Conservation (phyloP, 2,888 invertebrate genomes). For the Nysson spinosus region DNA sequence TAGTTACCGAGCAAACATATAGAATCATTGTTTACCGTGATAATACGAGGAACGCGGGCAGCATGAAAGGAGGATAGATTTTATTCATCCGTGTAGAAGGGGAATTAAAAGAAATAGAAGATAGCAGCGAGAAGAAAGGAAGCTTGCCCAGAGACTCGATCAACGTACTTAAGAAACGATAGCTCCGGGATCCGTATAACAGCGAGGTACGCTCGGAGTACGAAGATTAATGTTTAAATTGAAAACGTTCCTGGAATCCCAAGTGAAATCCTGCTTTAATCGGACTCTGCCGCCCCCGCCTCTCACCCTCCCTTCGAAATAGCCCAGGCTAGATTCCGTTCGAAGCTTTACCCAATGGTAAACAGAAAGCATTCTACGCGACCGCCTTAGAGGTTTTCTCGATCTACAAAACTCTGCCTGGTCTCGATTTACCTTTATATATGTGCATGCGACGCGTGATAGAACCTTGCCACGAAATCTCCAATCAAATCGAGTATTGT, state of each 20-base stretch:
- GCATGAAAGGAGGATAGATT: too few relatives aligned
- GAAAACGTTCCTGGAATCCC: conserved; percentile 64
- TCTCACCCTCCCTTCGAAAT: conserved; percentile 14
- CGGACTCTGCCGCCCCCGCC: too few relatives aligned
- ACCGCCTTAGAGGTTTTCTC: conserved; percentile 5
- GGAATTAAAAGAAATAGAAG: too few relatives aligned
- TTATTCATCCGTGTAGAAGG: too few relatives aligned
- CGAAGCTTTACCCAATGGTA: conserved; percentile 26
- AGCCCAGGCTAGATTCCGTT: conserved; percentile 25
- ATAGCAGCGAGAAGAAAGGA: too few relatives aligned
- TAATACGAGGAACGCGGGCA: too few relatives aligned
- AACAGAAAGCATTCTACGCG: conserved; percentile 31
- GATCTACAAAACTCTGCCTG: too few relatives aligned
- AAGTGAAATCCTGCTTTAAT: conserved; percentile 50
- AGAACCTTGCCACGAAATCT: too few relatives aligned
- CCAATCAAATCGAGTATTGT: too few relatives aligned
- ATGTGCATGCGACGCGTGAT: neutral
- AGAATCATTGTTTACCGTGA: too few relatives aligned
- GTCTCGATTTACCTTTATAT: neutral
- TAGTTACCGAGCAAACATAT: too few relatives aligned
- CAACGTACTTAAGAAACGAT: conserved; percentile 38
- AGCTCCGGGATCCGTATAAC: conserved; percentile 32
- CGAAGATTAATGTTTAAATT: conserved; percentile 67
- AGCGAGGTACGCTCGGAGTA: conserved; percentile 30
- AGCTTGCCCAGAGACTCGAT: conserved; percentile 25